Evolutionary conservation across 2,113 vertebrate genomes (phyloP).

Genomic region (Urocolius indicus): DNA sequence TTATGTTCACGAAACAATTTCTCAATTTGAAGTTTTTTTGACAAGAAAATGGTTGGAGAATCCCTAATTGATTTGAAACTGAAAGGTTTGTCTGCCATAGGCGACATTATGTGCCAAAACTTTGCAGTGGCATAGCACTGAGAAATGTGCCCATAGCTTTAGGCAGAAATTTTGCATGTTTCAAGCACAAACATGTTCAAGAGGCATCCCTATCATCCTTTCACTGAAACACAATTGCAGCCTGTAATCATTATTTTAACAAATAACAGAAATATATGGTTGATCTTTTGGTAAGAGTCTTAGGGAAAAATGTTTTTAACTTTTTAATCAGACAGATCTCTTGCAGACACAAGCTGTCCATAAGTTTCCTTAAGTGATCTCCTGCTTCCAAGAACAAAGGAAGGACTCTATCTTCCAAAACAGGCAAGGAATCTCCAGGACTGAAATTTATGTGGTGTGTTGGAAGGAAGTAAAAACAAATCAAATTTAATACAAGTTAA

Average conservation of each 20-base stretch:
- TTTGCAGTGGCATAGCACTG: not conserved
- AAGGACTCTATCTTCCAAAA: not conserved
- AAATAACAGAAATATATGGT: not conserved
- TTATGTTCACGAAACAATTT: not conserved
- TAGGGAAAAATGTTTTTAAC: too few relatives aligned
- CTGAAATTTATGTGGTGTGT: rapidly evolving
- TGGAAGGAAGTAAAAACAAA: not conserved
- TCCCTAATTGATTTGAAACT: not conserved
- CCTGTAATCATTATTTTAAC: not conserved
- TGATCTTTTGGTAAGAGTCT: not conserved
- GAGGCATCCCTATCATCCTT: not conserved
- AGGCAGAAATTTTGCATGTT: not conserved
- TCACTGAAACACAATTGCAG: not conserved
- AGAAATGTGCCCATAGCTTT: not conserved
- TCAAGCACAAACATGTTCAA: not conserved
- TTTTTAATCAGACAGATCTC: too few relatives aligned
- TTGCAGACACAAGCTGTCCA: not conserved
- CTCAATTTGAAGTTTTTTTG: not conserved
- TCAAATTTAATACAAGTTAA: not conserved
- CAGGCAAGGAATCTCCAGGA: not conserved
- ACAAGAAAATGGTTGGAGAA: not conserved
- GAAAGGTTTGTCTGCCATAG: not conserved
- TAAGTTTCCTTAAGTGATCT: not conserved
- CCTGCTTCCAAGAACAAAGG: not conserved
- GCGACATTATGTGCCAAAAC: not conserved